These are phyloP conservation scores for Euura saliciscinereae DNA, from an alignment of 1,140 invertebrate genomes.

Conservation along the genomic window DNA sequence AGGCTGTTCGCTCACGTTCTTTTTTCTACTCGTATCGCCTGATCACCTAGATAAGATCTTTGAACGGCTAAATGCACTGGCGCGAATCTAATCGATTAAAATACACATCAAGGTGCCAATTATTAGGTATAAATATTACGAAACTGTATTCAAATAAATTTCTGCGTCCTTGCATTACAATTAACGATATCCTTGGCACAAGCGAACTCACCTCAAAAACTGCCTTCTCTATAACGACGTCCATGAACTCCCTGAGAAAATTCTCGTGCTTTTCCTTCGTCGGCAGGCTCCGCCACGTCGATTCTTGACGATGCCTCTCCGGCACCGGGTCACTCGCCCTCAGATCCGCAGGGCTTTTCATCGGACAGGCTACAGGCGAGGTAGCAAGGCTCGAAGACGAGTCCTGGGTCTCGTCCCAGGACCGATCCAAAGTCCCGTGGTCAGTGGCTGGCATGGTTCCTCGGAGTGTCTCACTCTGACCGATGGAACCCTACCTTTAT, in stretches of 20 bases:
- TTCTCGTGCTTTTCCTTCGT: constrained; percentile 68
- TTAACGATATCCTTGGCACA: too few relatives aligned
- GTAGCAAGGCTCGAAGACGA: not conserved
- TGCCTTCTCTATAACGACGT: constrained; percentile 74
- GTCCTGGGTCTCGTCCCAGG: constrained; percentile 22
- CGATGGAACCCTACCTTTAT: not conserved
- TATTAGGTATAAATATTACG: too few relatives aligned
- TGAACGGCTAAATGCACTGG: too few relatives aligned
- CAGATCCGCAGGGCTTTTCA: constrained; percentile 15
- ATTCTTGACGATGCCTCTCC: not conserved
- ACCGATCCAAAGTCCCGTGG: constrained; percentile 30
- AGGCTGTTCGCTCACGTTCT: too few relatives aligned
- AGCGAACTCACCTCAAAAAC: constrained; percentile 68
- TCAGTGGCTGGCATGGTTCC: constrained; percentile 49
- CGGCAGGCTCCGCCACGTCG: constrained; percentile 55
- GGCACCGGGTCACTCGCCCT: not conserved
- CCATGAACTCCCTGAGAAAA: constrained; percentile 72
- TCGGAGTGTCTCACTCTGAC: not conserved
- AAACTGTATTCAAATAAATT: too few relatives aligned
- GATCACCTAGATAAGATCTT: too few relatives aligned
- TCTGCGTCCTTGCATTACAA: too few relatives aligned
- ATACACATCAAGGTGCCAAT: too few relatives aligned
- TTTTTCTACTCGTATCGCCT: too few relatives aligned
- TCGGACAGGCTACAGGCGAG: not conserved
- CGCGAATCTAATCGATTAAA: too few relatives aligned